Evolutionary conservation across 1,140 invertebrate genomes (phyloP), one percentile per base, ranked within the genome.

Genomic region (Euborellia annulipes): DNA sequence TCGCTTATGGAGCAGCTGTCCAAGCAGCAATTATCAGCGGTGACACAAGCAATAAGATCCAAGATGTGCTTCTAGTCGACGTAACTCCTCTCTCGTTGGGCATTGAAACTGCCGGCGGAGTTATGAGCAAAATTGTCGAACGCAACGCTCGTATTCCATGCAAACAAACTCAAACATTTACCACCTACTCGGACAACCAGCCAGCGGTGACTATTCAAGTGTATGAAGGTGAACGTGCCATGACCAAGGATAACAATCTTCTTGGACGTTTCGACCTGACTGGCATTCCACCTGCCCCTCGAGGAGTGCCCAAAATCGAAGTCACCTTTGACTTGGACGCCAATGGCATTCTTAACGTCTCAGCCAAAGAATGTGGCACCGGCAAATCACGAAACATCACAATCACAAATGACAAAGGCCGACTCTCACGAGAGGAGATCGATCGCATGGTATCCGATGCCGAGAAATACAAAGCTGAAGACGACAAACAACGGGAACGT

Each of bases 111-210:
- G 62, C 61, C 16, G 62, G 64, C 17, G 62, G 62, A 14, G 58
- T 69, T 6, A 78, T 79, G 74, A 69, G 69, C 0, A 78, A 76
- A 45, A 69, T 78, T 19, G 66, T 76, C 16, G 69, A 74, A 48
- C 61, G 72, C 17, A 82, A 82, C 62, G 58, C 63, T 37, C 51
- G 70, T 47, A 76, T 78, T 51, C 75, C 75, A 1, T 73, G 70
- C 62, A 76, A 76, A 54, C 72, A 76, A 52, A 64, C 69, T 0
- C 70, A 78, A 54, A 73, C 66, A 2, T 76, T 76, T 52, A 72
- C 72, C 0, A 81, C 78, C 0, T 78, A 76, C 51, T 60, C 72
- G 0, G 76, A 81, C 51, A 82, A 82, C 55, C 81, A 84, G 56
- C 67, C 76, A 3, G 76, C 65, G 13, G 78, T 83, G 1, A 70